These are phyloP conservation scores for Plagiodera versicolora DNA, from an alignment of 2,888 invertebrate species.

Conservation along the genomic window DNA sequence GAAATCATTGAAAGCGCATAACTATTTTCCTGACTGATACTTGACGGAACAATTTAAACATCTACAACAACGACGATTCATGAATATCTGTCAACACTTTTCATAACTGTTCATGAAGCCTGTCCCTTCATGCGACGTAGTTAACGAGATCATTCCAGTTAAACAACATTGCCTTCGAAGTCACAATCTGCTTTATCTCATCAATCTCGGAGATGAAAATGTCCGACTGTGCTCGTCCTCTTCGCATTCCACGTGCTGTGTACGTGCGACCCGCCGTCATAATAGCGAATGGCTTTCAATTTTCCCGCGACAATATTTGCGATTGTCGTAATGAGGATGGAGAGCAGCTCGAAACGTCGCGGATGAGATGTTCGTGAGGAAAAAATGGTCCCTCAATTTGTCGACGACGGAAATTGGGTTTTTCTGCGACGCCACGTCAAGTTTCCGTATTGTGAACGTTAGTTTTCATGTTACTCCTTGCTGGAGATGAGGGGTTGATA, in stretches of 20 bases:
- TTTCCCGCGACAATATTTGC: constrained; percentile 30
- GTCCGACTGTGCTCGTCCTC: background rate
- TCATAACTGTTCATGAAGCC: background rate
- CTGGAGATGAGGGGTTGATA: constrained; percentile 1
- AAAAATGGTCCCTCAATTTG: constrained; percentile 47
- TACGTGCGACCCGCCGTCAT: constrained; percentile 23
- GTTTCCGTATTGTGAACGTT: background rate
- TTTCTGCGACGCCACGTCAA: constrained; percentile 19
- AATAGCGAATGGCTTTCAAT: constrained; percentile 30
- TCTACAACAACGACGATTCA: too few relatives aligned
- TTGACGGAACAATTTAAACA: too few relatives aligned
- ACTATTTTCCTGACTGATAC: too few relatives aligned
- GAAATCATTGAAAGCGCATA: too few relatives aligned
- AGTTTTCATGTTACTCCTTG: constrained; percentile 2
- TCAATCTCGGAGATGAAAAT: background rate
- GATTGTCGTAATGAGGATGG: constrained; percentile 23
- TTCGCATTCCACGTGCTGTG: constrained; percentile 9
- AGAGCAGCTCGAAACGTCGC: constrained; percentile 4
- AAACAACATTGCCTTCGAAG: background rate
- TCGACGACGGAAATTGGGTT: constrained; percentile 42
- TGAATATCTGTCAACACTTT: background rate
- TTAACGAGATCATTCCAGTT: background rate
- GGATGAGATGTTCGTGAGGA: constrained; percentile 34
- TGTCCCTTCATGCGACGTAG: background rate
- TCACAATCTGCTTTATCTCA: too few relatives aligned